Base-by-base conservation (phyloP, 2,888 invertebrate genomes). In the Cataglyphis altisquamis region DNA sequence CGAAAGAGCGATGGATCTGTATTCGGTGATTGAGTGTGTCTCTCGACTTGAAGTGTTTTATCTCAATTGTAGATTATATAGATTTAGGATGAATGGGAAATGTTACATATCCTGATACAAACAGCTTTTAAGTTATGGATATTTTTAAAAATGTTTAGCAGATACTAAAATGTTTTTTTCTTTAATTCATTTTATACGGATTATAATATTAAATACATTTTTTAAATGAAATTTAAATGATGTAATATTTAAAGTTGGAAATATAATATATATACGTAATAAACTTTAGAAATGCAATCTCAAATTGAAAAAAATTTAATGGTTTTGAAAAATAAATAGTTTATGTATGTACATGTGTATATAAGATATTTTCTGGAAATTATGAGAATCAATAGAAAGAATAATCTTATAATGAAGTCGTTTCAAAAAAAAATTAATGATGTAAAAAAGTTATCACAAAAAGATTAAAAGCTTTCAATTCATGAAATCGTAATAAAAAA, bases 1-100 rank as follows among this genome's bases (percentile, higher is more conserved):
- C n/a, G 57, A 70, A 21, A 39, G 68, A 78, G 72, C 29, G 25
- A 70, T 41, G 57, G 70, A 57, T 57, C 21, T 15, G n/a, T 25
- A 39, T 77, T 68, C 6, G 1, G 45, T 32, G 15, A 74, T 48
- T 48, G 39, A 29, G 41, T 3, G 15, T 73, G 8, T n/a, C 12
- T 29, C 4, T 62, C 4, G 41, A 15, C 15, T 41, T 73, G 3
- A 36, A 32, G 32, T 32, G 3, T 29, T 29, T n/a, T 32, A 6
- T 32, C 4, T 55, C 9, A 5, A 70, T 52, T 70, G 52, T 32
- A 36, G 52, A 32, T 70, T 52, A 1, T 70, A 18, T n/a, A 21
- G 15, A 70, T 70, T 52, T 15, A 3, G 6, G 48, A 70, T n/a
- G 21, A 52, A 32, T 36, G 18, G 4, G 0, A 6, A 15, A 67